Evolutionary conservation across 2,888 invertebrate species (phyloP).

Genomic region (Synergus laeviventris): DNA sequence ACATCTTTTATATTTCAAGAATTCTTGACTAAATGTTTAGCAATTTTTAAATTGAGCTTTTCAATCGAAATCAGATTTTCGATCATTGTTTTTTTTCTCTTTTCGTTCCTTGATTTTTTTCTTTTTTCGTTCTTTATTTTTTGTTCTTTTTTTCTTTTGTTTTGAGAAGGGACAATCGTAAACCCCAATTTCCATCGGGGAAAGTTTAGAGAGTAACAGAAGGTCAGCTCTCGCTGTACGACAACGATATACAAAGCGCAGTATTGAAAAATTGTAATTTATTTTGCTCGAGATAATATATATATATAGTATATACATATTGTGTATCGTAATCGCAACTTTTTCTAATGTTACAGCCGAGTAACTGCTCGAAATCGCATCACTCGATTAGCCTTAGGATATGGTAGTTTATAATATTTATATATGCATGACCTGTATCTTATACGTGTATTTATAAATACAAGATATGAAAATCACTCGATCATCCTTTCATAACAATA

Average conservation of each 20-base stretch:
- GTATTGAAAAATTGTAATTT: conserved; percentile 75
- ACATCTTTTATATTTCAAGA: background rate
- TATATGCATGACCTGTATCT: conserved; percentile 70
- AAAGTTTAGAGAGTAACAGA: conserved; percentile 42
- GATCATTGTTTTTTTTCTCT: background rate
- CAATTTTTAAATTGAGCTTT: background rate
- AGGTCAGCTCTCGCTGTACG: conserved; percentile 64
- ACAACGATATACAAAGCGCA: conserved; percentile 69
- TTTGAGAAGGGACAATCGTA: conserved; percentile 15
- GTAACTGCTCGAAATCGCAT: conserved; percentile 56
- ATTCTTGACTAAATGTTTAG: background rate
- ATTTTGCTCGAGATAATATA: conserved; percentile 70
- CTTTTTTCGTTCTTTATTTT: too few species aligned
- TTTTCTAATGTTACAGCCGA: conserved; percentile 61
- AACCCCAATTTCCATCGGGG: conserved; percentile 15
- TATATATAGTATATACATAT: conserved; percentile 51
- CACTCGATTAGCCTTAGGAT: conserved; percentile 69
- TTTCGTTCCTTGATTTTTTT: conserved; percentile 5
- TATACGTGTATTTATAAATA: conserved; percentile 74
- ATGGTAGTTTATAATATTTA: conserved; percentile 71
- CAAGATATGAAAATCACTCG: conserved; percentile 66
- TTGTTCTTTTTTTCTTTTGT: conserved; percentile 4
- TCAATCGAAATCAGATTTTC: conserved; percentile 5
- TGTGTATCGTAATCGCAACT: conserved; percentile 58
- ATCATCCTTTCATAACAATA: conserved; percentile 15